phyloP scores from a whole-genome alignment of 1,140 invertebrate genomes.

The Micrasema longulum region DNA sequence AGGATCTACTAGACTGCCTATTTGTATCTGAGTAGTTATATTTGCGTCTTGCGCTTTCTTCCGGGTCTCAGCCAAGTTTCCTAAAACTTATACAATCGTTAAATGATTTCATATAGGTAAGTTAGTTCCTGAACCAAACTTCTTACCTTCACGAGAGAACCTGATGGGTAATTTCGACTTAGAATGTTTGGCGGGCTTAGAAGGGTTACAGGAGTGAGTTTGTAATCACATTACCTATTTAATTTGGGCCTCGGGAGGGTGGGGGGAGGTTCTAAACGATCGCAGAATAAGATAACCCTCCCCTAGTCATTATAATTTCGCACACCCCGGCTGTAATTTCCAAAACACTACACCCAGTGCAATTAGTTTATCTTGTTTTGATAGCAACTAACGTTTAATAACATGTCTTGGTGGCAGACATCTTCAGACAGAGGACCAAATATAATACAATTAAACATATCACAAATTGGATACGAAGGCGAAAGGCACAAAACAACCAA shows the following conservation, averaged over 20 bases:
- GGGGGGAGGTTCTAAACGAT: not conserved
- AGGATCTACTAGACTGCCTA: too few relatives aligned
- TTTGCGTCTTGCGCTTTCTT: too few relatives aligned
- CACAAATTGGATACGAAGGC: not conserved
- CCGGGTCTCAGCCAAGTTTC: too few relatives aligned
- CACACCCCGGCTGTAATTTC: constrained; percentile 39
- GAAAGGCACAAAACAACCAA: not conserved
- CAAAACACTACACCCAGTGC: constrained; percentile 26
- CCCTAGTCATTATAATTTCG: constrained; percentile 50
- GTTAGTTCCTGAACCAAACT: constrained; percentile 32
- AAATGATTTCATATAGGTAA: constrained; percentile 41
- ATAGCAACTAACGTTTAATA: constrained; percentile 35
- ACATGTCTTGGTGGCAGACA: constrained; percentile 12
- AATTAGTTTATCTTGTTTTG: constrained; percentile 39
- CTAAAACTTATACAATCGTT: not conserved
- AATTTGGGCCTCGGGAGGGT: constrained; percentile 48
- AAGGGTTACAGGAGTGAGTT: constrained; percentile 49
- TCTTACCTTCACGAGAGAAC: constrained; percentile 37
- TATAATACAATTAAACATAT: not conserved
- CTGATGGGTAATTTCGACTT: constrained; percentile 52
- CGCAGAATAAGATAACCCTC: constrained; percentile 30
- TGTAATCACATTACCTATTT: constrained; percentile 55
- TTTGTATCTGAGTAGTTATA: too few relatives aligned
- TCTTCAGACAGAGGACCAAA: not conserved
- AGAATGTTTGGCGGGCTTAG: constrained; percentile 49